Evolutionary conservation across 2,113 vertebrate genomes (phyloP).

Genomic region (Caranx melampygus): DNA sequence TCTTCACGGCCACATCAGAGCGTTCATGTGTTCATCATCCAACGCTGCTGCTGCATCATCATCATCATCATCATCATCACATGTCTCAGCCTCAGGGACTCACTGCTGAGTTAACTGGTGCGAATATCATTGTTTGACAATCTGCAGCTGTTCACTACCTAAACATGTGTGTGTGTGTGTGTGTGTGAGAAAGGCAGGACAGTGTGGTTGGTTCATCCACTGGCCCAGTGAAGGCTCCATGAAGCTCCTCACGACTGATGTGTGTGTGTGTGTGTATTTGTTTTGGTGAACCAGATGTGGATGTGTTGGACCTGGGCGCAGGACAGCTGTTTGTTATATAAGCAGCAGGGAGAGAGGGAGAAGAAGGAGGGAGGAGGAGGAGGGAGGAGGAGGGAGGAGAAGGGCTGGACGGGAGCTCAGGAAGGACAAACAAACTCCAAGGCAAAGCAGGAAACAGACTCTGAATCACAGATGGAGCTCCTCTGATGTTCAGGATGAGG

Average conservation of each 20-base stretch:
- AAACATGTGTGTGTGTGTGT: neutral
- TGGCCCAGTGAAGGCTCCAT: neutral
- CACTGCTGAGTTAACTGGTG: conserved; percentile 9
- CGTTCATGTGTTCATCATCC: too few relatives aligned
- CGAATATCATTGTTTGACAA: conserved; percentile 9
- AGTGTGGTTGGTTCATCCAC: too few relatives aligned
- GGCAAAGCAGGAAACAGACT: conserved; percentile 39
- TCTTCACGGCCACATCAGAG: too few relatives aligned
- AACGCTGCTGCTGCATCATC: too few relatives aligned
- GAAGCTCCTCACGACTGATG: neutral
- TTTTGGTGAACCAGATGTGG: conserved; percentile 59
- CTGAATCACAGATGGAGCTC: neutral
- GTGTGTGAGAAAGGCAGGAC: neutral
- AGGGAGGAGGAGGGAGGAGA: neutral
- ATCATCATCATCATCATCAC: too few relatives aligned
- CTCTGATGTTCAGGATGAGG: neutral
- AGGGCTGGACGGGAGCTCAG: neutral
- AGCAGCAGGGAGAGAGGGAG: conserved; percentile 1
- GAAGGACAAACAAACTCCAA: neutral
- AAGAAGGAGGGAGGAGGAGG: neutral
- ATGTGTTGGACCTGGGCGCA: conserved; percentile 14
- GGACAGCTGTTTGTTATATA: conserved; percentile 73
- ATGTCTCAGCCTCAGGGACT: neutral
- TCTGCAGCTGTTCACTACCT: conserved; percentile 12
- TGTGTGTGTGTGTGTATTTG: neutral